Evolutionary conservation across 2,888 invertebrate genomes (phyloP).

Genomic region (Lypha dubia): DNA sequence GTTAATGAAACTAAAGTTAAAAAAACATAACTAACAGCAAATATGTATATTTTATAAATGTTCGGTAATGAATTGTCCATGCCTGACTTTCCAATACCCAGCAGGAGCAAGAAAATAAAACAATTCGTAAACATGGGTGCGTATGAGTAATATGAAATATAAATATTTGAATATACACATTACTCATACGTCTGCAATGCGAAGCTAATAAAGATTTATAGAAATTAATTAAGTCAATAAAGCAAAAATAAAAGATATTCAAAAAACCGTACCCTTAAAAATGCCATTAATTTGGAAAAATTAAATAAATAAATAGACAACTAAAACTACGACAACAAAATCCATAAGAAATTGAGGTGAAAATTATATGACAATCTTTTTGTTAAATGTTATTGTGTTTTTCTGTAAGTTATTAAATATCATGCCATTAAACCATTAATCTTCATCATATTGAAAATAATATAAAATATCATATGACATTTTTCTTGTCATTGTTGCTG

Average conservation of each 20-base stretch:
- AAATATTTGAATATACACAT: constrained; percentile 17
- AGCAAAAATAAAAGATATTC: background rate
- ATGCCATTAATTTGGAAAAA: constrained; percentile 23
- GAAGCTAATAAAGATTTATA: constrained; percentile 18
- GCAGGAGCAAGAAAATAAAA: background rate
- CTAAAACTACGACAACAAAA: background rate
- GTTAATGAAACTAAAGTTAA: too few relatives aligned
- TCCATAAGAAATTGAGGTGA: constrained; percentile 16
- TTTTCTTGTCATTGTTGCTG: constrained; percentile 8
- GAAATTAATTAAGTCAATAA: constrained; percentile 43
- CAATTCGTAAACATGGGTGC: constrained; percentile 8
- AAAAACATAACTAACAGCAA: too few relatives aligned
- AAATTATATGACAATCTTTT: constrained; percentile 34
- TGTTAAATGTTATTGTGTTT: constrained; percentile 16
- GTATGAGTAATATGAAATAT: constrained; percentile 49
- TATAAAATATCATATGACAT: constrained; percentile 47
- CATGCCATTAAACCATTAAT: constrained; percentile 55
- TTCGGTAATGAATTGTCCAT: background rate
- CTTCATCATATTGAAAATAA: constrained; percentile 61
- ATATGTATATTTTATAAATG: too few relatives aligned
- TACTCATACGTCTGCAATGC: constrained; percentile 47
- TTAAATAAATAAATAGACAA: background rate
- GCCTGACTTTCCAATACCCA: background rate
- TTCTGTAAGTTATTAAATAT: constrained; percentile 18
- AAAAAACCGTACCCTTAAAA: constrained; percentile 47